Base-by-base conservation (phyloP, 2,113 vertebrate genomes). In the Paramormyrops kingsleyae region DNA sequence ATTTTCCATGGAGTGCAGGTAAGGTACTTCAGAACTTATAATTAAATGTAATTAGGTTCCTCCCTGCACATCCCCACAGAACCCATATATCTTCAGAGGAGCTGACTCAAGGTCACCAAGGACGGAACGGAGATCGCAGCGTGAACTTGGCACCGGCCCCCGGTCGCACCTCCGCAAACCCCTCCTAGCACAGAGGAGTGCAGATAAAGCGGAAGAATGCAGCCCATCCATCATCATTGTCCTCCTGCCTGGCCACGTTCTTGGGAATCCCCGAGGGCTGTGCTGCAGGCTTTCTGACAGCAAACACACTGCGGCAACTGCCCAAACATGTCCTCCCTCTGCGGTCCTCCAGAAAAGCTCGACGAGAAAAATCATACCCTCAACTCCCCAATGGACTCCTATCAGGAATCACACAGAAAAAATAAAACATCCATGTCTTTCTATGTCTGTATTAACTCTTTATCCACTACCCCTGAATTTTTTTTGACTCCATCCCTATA, bases 201-300 rank as follows among this genome's bases (percentile, higher is more conserved):
- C 88, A 24, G 88, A 44, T 77, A 83, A 53, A 56, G 74, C 35
- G 47, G 12, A 24, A 44, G 74, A 52, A 89, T 56, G 85, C 66
- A 42, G 74, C 70, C 70, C 88, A 89, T 89, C 88, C 88, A 74
- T 89, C 88, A 89, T 83, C 88, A 44, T 83, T 49, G 49, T 80
- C 88, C 70, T 89, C 88, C 66, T 46, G 66, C 46, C 15, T 50
- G 46, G 46, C 88, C 70, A 80, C 66, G 27, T 27, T 89, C 62
- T 52, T 15, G 31, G 70, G 31, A 74, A 44, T 83, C 88, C 50
- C 70, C 42, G 50, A 74, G 66, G 47, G 74, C 88, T 46, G 21
- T 19, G 49, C 74, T 19, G 77, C 47, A 39, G 85, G 88, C 70
- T 56, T 9, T 31, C n/a, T 53, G 88, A 89, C 88, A 89, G 47